Evolutionary conservation across 2,797 vertebrate species (phyloP).

Genomic region (Vultur gryphus): DNA sequence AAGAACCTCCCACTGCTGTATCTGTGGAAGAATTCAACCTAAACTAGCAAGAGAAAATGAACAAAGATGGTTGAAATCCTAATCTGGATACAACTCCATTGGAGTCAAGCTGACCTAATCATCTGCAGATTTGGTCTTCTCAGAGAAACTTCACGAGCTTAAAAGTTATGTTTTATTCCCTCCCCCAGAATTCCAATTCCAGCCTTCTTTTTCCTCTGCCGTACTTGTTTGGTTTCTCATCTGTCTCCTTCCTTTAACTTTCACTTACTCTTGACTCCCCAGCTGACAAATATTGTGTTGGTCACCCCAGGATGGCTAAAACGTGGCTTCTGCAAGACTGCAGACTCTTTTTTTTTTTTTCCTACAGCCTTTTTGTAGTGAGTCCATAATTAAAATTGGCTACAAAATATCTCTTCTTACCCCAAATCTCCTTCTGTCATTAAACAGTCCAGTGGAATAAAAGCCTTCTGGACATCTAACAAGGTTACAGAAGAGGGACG

Average conservation of each 20-base stretch:
- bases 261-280: background rate
- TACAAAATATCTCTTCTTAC: background rate
- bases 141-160: background rate
- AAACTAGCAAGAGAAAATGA: background rate
- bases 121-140: constrained; percentile 18
- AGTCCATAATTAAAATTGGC: background rate
- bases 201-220: background rate
- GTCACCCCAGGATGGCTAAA: background rate
- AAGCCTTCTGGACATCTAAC: background rate
- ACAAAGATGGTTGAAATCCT: background rate
- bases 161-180: constrained; percentile 3
- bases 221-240: background rate
- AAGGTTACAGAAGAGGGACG: background rate
- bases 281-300: background rate
- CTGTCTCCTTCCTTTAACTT: background rate
- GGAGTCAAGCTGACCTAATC: constrained; percentile 20
- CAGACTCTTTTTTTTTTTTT: background rate
- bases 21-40: background rate
- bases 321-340: background rate
- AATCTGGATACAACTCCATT: background rate
- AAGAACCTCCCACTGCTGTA: background rate
- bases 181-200: background rate
- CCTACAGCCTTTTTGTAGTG: background rate
- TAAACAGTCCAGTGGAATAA: background rate
- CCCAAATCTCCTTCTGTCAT: background rate